Conservation (phyloP, 2,113 vertebrate genomes). For the Nycticebus coucang region DNA sequence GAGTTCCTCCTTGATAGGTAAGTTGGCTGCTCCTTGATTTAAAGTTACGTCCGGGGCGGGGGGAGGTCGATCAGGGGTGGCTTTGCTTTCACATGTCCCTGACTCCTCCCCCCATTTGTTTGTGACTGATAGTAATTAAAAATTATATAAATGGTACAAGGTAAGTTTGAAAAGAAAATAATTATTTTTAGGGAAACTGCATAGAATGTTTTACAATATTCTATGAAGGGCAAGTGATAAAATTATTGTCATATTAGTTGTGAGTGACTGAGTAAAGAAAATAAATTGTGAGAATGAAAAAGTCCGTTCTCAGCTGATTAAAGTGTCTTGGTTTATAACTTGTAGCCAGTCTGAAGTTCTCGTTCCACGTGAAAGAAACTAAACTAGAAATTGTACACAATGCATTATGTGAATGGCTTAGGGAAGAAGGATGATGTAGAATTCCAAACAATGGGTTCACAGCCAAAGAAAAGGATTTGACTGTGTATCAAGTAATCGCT, state of each 20-base stretch:
- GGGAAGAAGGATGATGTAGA: background rate
- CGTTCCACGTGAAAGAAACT: background rate
- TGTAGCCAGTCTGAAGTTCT: background rate
- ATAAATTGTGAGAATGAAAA: background rate
- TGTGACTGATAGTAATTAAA: background rate
- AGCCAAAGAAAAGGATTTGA: background rate
- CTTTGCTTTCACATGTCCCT: too few species aligned
- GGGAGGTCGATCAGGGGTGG: too few species aligned
- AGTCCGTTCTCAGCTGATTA: background rate
- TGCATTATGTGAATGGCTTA: background rate
- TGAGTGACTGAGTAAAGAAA: background rate
- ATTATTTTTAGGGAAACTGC: background rate
- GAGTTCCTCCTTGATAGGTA: background rate
- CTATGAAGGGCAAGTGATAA: slow-evolving; percentile 15
- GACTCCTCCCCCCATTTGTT: too few species aligned
- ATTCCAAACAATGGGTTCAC: background rate
- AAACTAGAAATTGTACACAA: background rate
- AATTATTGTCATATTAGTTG: background rate
- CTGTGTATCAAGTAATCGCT: background rate
- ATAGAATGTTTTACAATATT: slow-evolving; percentile 2
- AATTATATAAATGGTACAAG: background rate
- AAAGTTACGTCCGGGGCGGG: background rate
- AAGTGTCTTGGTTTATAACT: background rate
- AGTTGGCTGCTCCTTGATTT: background rate
- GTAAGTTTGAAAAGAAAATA: slow-evolving; percentile 23